Base-by-base conservation (phyloP, 2,797 vertebrate species). In the Amazona ochrocephala region DNA sequence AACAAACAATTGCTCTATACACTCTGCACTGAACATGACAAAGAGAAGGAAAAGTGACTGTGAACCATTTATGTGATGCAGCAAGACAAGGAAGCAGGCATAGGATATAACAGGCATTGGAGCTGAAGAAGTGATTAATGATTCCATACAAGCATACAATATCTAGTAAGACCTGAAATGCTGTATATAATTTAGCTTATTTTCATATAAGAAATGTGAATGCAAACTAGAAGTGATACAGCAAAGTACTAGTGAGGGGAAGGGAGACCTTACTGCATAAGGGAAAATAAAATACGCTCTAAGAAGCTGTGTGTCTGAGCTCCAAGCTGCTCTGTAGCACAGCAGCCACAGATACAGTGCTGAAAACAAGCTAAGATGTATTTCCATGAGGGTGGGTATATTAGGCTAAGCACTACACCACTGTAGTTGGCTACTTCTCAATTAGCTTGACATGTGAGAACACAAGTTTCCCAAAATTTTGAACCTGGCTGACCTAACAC, bases 41-140 rank as follows among this genome's bases (percentile, higher is more conserved):
- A 65, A 51, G 37, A 82, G 51, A 76, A 48, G 37, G n/a, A 82
- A 66, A 39, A 85, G 47, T 22, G n/a, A 16, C n/a, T 67, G 34
- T 19, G 64, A 90, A 48, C 8, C 26, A 51, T 51, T 76, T 34
- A 64, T 2, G 39, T 2, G 11, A 77, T 67, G 71, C 42, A 93
- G 48, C 23, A n/a, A 58, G 70, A 10, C 9, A 62, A 22, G 42
- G 54, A 89, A 70, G 47, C 26, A 78, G 34, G 48, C 34, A 20
- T 39, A 61, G 41, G 24, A 60, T 44, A 13, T 47, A 89, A 34
- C n/a, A 93, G 15, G 6, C 12, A 53, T 29, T 62, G 22, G 73
- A 86, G 47, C 85, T 84, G 80, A 70, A 88, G 50, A 94, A 81
- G 50, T 78, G 80, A 95, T 94, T 91, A 92, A 93, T 76, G 72